phyloP scores from a whole-genome alignment of 2,113 vertebrate genomes.

The Murina feae region DNA sequence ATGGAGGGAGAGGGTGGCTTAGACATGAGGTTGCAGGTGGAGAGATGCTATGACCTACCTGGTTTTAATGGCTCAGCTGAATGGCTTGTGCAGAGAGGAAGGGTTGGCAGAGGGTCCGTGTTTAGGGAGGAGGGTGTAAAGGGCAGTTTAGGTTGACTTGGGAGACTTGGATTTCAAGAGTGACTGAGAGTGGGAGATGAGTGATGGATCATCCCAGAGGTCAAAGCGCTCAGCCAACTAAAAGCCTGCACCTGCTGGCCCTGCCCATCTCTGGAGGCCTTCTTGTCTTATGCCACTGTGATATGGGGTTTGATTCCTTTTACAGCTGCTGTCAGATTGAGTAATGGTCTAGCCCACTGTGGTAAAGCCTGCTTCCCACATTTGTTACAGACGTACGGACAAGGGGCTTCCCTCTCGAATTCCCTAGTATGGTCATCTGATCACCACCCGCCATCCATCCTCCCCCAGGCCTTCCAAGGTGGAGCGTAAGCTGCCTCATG shows the following conservation, averaged over 20 bases:
- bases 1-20: neutral
- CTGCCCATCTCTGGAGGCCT: neutral
- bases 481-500: neutral
- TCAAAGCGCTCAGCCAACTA: neutral
- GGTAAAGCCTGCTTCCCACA: neutral
- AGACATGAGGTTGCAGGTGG: neutral
- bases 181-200: neutral
- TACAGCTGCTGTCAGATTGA: neutral
- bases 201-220: neutral
- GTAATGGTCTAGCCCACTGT: neutral
- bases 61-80: neutral
- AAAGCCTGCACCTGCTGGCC: neutral
- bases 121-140: neutral
- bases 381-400: neutral
- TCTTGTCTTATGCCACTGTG: neutral
- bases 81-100: neutral
- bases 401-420: neutral
- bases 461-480: neutral
- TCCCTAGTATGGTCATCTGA: neutral
- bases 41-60: neutral
- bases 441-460: neutral
- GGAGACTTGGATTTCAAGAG: neutral
- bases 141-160: neutral
- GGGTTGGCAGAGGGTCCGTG: neutral
- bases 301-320: neutral